phyloP scores from a whole-genome alignment of 2,113 vertebrate genomes.

The Tragelaphus buxtoni region DNA sequence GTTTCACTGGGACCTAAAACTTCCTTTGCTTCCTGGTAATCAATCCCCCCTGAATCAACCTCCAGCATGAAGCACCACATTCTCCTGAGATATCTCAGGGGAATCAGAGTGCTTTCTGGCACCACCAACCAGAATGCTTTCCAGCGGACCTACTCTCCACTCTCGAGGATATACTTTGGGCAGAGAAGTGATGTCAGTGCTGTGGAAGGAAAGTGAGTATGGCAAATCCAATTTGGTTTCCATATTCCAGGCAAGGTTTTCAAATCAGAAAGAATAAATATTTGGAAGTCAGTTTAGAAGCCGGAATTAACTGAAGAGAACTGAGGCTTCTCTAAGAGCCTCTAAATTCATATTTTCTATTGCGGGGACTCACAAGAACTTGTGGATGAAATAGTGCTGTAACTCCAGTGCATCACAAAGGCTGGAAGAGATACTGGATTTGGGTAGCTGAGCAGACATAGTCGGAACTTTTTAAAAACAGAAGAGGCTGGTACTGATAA shows the following conservation, averaged over 20 bases:
- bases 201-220: background rate
- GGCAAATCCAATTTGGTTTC: background rate
- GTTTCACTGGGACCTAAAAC: background rate
- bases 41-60: background rate
- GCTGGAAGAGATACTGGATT: background rate
- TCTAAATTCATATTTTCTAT: background rate
- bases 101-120: background rate
- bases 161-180: background rate
- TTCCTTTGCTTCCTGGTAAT: background rate
- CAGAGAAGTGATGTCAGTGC: background rate
- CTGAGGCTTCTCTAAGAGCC: background rate
- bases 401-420: background rate
- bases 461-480: background rate
- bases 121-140: background rate
- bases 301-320: background rate
- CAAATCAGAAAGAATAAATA: conserved; percentile 9
- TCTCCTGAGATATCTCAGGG: background rate
- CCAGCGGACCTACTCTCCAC: background rate
- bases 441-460: background rate
- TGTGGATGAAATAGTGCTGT: background rate
- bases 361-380: background rate
- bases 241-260: background rate
- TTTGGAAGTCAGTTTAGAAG: background rate
- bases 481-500: background rate
- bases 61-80: background rate